Evolutionary conservation across 2,888 invertebrate genomes (phyloP).

Genomic region (Caenorhabditis sp.): DNA sequence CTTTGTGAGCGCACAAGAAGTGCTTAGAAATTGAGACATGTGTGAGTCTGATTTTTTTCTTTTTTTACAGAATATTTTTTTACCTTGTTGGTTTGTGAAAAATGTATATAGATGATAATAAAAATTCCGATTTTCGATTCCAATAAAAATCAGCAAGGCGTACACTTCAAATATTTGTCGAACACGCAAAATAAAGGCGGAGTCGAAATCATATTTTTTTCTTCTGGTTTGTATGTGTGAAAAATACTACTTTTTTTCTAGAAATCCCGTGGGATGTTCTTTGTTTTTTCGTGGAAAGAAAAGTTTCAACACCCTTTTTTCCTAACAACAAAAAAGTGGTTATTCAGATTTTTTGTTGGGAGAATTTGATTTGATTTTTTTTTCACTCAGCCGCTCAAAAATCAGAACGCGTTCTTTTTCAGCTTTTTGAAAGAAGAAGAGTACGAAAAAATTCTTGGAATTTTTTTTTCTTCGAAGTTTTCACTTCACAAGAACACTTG

Average conservation of each 20-base stretch:
- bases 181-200: neutral
- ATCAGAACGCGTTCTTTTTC: neutral
- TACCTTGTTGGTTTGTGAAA: neutral
- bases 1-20: neutral
- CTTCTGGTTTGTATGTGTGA: neutral
- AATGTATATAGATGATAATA: neutral
- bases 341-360: neutral
- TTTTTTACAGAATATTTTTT: neutral
- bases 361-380: neutral
- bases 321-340: neutral
- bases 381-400: neutral
- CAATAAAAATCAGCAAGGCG: neutral
- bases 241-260: neutral
- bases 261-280: neutral
- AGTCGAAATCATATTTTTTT: neutral
- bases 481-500: neutral
- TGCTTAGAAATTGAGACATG: neutral
- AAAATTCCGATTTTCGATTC: neutral
- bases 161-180: neutral
- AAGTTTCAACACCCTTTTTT: neutral
- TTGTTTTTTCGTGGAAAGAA: neutral
- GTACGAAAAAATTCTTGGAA: no score
- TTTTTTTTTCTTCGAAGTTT: no score
- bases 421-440: neutral
- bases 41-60: neutral